Evolutionary conservation across 2,888 invertebrate species (phyloP).

Genomic region (Choristoneura rosaceana): DNA sequence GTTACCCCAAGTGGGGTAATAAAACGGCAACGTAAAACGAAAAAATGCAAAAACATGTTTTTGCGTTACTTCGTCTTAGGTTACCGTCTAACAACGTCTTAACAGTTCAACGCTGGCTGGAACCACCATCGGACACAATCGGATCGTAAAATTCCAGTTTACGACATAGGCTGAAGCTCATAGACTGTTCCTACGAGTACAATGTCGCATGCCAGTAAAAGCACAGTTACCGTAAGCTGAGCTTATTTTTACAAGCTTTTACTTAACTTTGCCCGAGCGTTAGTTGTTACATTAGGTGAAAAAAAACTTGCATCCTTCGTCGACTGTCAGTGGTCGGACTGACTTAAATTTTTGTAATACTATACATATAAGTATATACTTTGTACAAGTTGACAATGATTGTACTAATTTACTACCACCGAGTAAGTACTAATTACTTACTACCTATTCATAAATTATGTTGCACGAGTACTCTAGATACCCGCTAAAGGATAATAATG

Average conservation of each 20-base stretch:
- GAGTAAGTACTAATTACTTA: too few relatives aligned
- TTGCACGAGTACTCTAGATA: too few relatives aligned
- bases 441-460: too few relatives aligned
- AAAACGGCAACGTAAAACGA: slow-evolving; percentile 12
- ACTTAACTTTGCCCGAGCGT: background rate
- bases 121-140: slow-evolving; percentile 49
- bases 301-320: too few relatives aligned
- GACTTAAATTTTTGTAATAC: too few relatives aligned
- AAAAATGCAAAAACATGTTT: slow-evolving; percentile 36
- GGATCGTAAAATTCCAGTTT: slow-evolving; percentile 44
- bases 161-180: slow-evolving; percentile 29
- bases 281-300: background rate
- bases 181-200: slow-evolving; percentile 11
- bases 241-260: slow-evolving; percentile 1
- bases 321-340: too few relatives aligned
- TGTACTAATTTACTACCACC: too few relatives aligned
- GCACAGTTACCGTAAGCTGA: background rate
- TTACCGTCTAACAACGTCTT: background rate
- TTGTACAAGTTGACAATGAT: too few relatives aligned
- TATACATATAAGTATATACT: too few relatives aligned
- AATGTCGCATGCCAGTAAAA: slow-evolving; percentile 7
- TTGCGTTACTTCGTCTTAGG: background rate
- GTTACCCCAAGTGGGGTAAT: slow-evolving; percentile 2
- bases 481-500: too few relatives aligned
- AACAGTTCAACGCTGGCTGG: slow-evolving; percentile 48